Conservation (phyloP, 2,113 vertebrate genomes). For the Saimiri boliviensis region DNA sequence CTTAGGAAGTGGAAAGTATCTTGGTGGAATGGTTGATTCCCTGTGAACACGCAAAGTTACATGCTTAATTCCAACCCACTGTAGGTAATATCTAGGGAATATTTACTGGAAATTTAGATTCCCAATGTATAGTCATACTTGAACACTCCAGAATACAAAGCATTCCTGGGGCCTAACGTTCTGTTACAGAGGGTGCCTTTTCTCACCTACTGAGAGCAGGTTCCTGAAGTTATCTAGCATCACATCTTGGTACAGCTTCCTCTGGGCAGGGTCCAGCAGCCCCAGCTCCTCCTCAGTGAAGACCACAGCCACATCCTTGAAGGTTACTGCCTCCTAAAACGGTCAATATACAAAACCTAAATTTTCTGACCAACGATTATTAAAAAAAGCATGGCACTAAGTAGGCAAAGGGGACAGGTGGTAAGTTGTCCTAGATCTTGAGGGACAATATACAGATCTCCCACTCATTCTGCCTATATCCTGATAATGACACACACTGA, state of each 20-base stretch:
- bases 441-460: background rate
- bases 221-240: conserved; percentile 49
- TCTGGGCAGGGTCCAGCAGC: conserved; percentile 14
- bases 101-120: background rate
- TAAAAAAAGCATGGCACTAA: background rate
- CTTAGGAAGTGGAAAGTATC: background rate
- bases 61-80: background rate
- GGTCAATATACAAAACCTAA: background rate
- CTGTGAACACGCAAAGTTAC: background rate
- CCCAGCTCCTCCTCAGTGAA: conserved; percentile 25
- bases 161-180: background rate
- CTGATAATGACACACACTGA: background rate
- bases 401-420: background rate
- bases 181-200: background rate
- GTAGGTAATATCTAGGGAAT: background rate
- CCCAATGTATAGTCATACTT: background rate
- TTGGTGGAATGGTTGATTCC: background rate
- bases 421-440: background rate
- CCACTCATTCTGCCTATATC: background rate
- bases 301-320: background rate
- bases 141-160: background rate
- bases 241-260: conserved; percentile 9
- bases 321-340: background rate
- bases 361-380: background rate
- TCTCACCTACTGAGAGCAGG: conserved; percentile 21